Conservation (phyloP, 1,140 invertebrate genomes). For the Drosophila nannoptera region DNA sequence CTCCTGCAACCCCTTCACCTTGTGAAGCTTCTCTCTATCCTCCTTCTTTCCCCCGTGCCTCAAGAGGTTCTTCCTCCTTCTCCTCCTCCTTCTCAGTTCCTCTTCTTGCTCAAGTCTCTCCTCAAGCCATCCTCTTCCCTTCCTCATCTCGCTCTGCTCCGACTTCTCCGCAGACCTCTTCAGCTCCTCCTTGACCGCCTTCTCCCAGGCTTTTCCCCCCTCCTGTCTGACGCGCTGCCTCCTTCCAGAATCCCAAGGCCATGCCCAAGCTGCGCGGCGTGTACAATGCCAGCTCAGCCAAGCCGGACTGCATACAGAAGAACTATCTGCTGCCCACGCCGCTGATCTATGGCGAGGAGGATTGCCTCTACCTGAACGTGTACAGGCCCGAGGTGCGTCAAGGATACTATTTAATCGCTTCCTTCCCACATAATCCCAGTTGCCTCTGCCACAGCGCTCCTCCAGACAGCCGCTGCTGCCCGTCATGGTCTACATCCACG, state of each 20-base stretch:
- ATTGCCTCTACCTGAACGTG: conserved; percentile 84
- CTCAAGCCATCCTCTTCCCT: not conserved
- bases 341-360: conserved; percentile 79
- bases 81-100: no score
- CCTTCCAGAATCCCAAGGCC: conserved; percentile 62
- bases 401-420: not conserved
- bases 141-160: no score
- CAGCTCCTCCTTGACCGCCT: no score
- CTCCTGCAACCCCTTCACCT: no score
- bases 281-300: conserved; percentile 58
- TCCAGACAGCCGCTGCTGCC: conserved; percentile 58
- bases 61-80: no score
- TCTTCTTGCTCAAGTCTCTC: not conserved
- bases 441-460: conserved; percentile 3
- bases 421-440: not conserved
- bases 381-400: conserved; percentile 81
- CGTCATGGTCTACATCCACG: conserved; percentile 80
- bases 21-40: no score
- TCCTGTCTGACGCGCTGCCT: not conserved
- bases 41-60: no score
- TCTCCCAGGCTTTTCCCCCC: not conserved
- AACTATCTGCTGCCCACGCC: conserved; percentile 71
- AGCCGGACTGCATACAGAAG: conserved; percentile 73
- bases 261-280: conserved; percentile 51
- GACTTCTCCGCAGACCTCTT: no score